phyloP scores from a whole-genome alignment of 2,797 vertebrate species.

The Leptoclinus maculatus region DNA sequence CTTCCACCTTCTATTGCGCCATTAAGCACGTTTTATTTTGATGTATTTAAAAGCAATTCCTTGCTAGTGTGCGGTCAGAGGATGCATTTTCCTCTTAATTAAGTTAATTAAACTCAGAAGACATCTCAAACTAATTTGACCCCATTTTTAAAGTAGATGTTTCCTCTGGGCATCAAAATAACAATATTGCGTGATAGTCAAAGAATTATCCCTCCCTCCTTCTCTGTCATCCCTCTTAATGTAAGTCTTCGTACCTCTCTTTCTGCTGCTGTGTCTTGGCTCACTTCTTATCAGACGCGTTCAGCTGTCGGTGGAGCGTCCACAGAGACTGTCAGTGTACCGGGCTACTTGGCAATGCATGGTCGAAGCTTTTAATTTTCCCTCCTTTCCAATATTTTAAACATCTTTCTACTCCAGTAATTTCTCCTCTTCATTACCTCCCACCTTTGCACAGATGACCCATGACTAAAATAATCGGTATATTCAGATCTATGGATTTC shows the following conservation, averaged over 20 bases:
- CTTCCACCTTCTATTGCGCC: not conserved
- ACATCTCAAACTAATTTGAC: not conserved
- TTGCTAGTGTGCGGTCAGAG: not conserved
- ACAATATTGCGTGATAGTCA: not conserved
- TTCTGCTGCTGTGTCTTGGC: conserved; percentile 65
- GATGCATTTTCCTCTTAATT: conserved; percentile 22
- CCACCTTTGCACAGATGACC: conserved; percentile 41
- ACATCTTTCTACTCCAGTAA: conserved; percentile 57
- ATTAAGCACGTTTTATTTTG: not conserved
- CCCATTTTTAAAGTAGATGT: conserved; percentile 5
- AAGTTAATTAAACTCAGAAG: conserved; percentile 11
- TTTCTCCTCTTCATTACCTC: conserved; percentile 45
- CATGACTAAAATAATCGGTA: conserved; percentile 20
- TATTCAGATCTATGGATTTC: conserved; percentile 8
- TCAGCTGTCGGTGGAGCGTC: conserved; percentile 81
- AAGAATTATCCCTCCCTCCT: not conserved
- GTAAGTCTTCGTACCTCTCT: conserved; percentile 54
- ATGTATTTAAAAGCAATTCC: not conserved
- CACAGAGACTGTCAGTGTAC: conserved; percentile 69
- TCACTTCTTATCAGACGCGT: conserved; percentile 80
- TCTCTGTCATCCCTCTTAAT: conserved; percentile 40
- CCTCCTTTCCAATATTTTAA: conserved; percentile 69
- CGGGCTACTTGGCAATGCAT: conserved; percentile 67
- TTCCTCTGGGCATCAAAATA: conserved; percentile 4
- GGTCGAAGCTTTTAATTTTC: conserved; percentile 66